These are phyloP conservation scores for Zosterops pallidus DNA, from an alignment of 2,113 vertebrate species.

Conservation along the genomic window DNA sequence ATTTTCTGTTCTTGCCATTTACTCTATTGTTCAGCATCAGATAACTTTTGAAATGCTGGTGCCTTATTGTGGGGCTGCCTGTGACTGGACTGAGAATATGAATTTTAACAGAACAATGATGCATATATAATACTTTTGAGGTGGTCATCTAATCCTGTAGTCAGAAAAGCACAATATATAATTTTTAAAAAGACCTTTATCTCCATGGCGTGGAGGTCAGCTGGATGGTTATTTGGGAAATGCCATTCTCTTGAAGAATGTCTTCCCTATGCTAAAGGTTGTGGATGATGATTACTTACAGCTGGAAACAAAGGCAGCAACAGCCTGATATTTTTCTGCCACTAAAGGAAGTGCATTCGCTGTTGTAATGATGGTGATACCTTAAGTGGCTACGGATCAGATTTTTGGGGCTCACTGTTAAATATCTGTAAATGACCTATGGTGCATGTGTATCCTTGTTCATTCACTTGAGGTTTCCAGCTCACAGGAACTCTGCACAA, in stretches of 20 bases:
- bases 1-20: conserved; percentile 30
- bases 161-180: neutral
- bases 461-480: neutral
- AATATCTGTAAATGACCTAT: neutral
- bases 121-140: neutral
- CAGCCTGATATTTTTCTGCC: neutral
- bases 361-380: neutral
- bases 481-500: neutral
- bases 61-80: neutral
- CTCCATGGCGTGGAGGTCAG: neutral
- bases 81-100: neutral
- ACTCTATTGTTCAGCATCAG: neutral
- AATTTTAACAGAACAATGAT: conserved; percentile 27
- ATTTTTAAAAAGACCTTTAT: neutral
- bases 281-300: neutral
- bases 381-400: neutral
- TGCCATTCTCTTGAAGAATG: neutral
- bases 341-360: neutral
- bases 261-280: neutral
- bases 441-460: neutral
- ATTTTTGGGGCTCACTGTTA: neutral
- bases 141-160: neutral
- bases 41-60: conserved; percentile 36
- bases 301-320: neutral
- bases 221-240: neutral